Conservation (phyloP, 2,888 invertebrate species). For the Pilophorus perplexus region DNA sequence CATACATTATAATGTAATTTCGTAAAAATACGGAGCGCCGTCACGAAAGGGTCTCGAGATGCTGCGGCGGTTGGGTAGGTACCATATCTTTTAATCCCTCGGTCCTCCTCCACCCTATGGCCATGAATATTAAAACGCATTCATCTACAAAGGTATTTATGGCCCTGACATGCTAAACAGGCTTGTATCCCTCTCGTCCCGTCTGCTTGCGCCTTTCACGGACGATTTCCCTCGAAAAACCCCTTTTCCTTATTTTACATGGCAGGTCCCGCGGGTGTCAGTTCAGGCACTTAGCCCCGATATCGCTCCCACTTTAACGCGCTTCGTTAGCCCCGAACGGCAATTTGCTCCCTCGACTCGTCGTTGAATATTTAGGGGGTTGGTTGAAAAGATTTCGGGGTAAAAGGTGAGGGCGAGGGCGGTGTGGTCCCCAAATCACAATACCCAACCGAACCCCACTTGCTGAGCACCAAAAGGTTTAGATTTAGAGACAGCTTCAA, state of each 20-base stretch:
- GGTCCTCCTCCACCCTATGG: conserved; percentile 29
- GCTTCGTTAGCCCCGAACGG: conserved; percentile 23
- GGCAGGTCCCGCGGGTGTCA: conserved; percentile 28
- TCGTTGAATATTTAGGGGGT: conserved; percentile 13
- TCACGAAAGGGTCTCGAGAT: neutral
- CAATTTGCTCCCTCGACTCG: conserved; percentile 17
- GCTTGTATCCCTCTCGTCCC: conserved; percentile 3
- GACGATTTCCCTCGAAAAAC: conserved; percentile 23
- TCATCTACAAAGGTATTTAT: conserved; percentile 40
- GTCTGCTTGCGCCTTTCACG: conserved; percentile 10
- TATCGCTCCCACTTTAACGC: conserved; percentile 32
- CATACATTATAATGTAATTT: conserved; percentile 1
- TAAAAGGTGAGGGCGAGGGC: neutral
- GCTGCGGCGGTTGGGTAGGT: neutral
- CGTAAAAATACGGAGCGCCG: neutral
- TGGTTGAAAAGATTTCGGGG: conserved; percentile 16
- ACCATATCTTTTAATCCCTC: conserved; percentile 32
- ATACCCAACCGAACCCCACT: too few species aligned
- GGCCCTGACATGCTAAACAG: conserved; percentile 37
- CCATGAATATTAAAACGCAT: conserved; percentile 39
- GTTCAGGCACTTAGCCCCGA: conserved; percentile 33
- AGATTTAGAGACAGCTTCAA: too few species aligned
- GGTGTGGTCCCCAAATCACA: too few species aligned
- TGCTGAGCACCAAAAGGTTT: too few species aligned
- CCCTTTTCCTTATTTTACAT: conserved; percentile 27